Evolutionary conservation across 1,140 invertebrate species (phyloP).

Genomic region (Ceratina japonica): DNA sequence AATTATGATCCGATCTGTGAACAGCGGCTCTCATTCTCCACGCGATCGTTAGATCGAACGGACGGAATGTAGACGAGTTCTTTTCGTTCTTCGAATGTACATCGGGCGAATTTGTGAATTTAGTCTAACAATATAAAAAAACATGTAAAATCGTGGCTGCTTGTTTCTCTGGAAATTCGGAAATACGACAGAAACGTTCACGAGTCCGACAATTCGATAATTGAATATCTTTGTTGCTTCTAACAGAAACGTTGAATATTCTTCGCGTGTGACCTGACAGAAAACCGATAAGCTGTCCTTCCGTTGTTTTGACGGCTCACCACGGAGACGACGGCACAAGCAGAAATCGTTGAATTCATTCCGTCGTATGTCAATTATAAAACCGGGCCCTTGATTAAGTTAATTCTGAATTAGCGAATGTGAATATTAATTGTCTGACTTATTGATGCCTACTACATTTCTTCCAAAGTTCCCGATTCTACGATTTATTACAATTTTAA

Average conservation of each 20-base stretch:
- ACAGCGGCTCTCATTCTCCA: not conserved
- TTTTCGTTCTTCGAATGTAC: too few relatives aligned
- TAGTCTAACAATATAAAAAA: too few relatives aligned
- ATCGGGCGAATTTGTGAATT: too few relatives aligned
- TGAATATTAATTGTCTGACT: too few relatives aligned
- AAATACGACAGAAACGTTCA: not conserved
- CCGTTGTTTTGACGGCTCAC: slow-evolving; percentile 13
- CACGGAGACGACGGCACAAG: not conserved
- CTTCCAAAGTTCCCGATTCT: too few relatives aligned
- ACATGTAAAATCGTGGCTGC: too few relatives aligned
- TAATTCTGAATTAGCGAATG: too few relatives aligned
- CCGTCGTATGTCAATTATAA: not conserved
- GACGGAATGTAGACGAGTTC: too few relatives aligned
- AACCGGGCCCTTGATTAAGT: too few relatives aligned
- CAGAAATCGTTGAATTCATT: slow-evolving; percentile 35
- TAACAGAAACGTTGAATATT: not conserved
- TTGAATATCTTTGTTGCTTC: slow-evolving; percentile 17
- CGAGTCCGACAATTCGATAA: slow-evolving; percentile 12
- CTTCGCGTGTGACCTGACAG: slow-evolving; percentile 9
- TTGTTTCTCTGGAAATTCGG: not conserved
- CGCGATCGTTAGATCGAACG: too few relatives aligned
- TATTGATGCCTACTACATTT: too few relatives aligned
- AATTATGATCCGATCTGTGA: not conserved
- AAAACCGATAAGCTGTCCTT: slow-evolving; percentile 43
- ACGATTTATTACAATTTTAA: too few relatives aligned